These are phyloP conservation scores for Acropora yongei DNA, from an alignment of 64 coral and sea anemone species.

Conservation along the genomic window DNA sequence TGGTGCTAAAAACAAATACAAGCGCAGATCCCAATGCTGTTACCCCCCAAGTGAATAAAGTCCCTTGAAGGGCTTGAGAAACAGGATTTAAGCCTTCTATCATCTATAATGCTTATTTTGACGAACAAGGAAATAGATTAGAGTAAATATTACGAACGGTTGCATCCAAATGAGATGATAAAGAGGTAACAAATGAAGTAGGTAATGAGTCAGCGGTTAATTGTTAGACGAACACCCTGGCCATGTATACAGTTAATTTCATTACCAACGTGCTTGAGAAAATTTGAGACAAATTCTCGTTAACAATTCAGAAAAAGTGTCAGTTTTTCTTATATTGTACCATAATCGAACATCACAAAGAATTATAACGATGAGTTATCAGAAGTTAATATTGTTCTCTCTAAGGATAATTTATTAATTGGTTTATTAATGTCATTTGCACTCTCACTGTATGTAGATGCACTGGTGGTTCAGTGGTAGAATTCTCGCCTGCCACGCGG, in stretches of 20 bases:
- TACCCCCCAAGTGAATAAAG: constrained; percentile 97
- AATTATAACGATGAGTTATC: no score
- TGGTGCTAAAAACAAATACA: constrained; percentile 90
- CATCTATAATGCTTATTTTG: constrained; percentile 59
- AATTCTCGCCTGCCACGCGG: constrained; percentile 99
- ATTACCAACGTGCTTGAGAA: no score
- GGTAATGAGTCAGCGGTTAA: background rate
- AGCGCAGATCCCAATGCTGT: constrained; percentile 90
- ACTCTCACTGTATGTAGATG: no score
- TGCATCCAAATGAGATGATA: no score
- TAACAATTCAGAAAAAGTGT: no score
- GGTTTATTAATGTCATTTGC: background rate
- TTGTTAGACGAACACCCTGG: background rate
- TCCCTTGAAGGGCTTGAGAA: constrained; percentile 86
- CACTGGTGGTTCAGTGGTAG: constrained; percentile 99
- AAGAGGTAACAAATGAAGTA: background rate
- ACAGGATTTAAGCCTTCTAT: constrained; percentile 84
- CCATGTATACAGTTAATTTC: background rate
- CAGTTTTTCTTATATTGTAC: no score
- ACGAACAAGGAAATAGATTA: background rate
- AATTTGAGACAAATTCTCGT: no score
- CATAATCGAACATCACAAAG: no score
- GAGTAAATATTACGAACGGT: background rate
- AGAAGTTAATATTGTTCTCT: no score
- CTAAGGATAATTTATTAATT: no score